Conservation (phyloP, 2,888 invertebrate species). For the Rhamnusium bicolor region DNA sequence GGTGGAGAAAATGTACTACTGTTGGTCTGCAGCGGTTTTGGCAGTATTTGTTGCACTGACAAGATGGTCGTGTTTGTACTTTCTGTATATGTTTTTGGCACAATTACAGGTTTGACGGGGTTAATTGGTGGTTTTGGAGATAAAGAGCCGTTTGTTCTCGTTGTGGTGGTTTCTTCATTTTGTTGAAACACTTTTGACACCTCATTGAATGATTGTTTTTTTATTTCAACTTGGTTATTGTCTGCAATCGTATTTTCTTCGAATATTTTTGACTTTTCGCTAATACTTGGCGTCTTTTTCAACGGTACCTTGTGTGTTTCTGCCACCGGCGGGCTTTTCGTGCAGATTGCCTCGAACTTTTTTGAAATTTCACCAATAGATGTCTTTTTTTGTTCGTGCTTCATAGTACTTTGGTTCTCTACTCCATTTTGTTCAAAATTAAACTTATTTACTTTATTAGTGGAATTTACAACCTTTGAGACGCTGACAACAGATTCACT, state of each 20-base stretch:
- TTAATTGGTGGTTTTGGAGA: slow-evolving; percentile 37
- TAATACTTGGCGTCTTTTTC: slow-evolving; percentile 50
- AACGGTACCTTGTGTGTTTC: slow-evolving; percentile 19
- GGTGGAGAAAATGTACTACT: slow-evolving; percentile 31
- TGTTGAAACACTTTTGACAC: slow-evolving; percentile 43
- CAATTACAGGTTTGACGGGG: background rate
- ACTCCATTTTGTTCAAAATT: slow-evolving; percentile 46
- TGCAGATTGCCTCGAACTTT: slow-evolving; percentile 46
- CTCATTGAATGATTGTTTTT: slow-evolving; percentile 44
- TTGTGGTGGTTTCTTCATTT: slow-evolving; percentile 17
- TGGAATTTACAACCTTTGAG: background rate
- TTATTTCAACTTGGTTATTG: slow-evolving; percentile 2
- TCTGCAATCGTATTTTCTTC: slow-evolving; percentile 31
- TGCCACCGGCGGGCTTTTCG: background rate
- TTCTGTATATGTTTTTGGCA: background rate
- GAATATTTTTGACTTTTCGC: slow-evolving; percentile 53
- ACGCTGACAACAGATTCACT: background rate
- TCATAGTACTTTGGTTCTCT: background rate
- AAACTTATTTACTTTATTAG: slow-evolving; percentile 24
- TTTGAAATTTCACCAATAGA: slow-evolving; percentile 48
- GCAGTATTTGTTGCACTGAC: background rate
- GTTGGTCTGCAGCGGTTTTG: background rate
- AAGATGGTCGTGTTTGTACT: background rate
- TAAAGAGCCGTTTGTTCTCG: background rate
- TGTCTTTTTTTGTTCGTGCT: slow-evolving; percentile 40